These are phyloP conservation scores for Bathynomus jamesi DNA, from an alignment of 1,140 invertebrate genomes.

Conservation along the genomic window DNA sequence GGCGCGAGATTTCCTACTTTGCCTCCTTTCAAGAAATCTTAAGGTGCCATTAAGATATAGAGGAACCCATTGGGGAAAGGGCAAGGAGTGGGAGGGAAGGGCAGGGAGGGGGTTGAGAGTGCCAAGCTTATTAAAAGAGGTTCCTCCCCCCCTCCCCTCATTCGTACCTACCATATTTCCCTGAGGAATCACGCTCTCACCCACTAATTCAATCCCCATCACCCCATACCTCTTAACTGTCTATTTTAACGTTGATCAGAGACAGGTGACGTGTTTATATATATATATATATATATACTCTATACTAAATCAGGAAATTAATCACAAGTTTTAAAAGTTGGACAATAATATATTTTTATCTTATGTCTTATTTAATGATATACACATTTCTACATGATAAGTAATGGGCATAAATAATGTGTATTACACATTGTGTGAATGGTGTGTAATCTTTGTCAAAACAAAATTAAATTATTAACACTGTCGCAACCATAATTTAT, in stretches of 20 bases:
- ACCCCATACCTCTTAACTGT: not conserved
- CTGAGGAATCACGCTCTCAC: not conserved
- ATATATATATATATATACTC: too few species aligned
- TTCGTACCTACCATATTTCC: not conserved
- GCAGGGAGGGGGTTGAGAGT: not conserved
- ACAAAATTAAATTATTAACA: too few species aligned
- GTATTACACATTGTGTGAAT: too few species aligned
- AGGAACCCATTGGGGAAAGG: not conserved
- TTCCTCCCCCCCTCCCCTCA: too few species aligned
- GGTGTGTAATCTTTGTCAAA: too few species aligned
- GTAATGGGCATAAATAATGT: not conserved
- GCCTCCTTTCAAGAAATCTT: not conserved
- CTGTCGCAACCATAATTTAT: too few species aligned
- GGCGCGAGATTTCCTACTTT: not conserved
- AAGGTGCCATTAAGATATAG: not conserved
- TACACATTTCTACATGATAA: not conserved
- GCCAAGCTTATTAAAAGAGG: not conserved
- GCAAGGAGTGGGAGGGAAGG: not conserved
- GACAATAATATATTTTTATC: not conserved
- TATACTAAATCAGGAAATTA: too few species aligned
- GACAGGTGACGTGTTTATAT: too few species aligned
- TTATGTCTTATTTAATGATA: not conserved
- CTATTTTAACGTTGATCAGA: too few species aligned
- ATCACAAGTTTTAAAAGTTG: too few species aligned
- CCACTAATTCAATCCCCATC: not conserved